These are phyloP conservation scores for Parnassius mnemosyne DNA, from an alignment of 2,888 invertebrate genomes.

Conservation along the genomic window DNA sequence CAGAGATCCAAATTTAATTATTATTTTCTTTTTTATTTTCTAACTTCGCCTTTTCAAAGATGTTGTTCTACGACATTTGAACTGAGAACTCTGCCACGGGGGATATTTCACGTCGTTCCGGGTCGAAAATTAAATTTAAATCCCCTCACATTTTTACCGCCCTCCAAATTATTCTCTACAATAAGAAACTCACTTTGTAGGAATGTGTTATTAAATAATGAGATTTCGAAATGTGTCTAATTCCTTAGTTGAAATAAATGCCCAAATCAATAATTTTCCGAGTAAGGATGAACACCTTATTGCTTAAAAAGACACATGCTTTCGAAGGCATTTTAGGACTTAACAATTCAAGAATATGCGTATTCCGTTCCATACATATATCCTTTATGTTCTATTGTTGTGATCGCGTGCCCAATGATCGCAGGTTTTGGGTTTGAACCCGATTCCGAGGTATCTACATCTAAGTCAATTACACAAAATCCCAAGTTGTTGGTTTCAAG, in stretches of 20 bases:
- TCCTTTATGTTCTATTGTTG: no score
- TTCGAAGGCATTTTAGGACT: no score
- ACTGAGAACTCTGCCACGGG: slow-evolving; percentile 61
- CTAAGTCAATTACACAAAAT: no score
- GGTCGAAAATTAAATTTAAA: slow-evolving; percentile 79
- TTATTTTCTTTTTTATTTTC: slow-evolving; percentile 45
- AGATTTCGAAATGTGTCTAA: neutral
- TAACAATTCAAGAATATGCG: no score
- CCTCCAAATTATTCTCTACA: slow-evolving; percentile 68
- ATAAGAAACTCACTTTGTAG: slow-evolving; percentile 55
- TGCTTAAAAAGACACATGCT: no score
- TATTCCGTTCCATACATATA: no score
- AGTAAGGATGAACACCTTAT: no score
- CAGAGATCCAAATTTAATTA: slow-evolving; percentile 48
- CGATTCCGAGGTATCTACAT: no score
- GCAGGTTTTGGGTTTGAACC: no score
- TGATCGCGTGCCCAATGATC: no score
- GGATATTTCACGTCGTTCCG: slow-evolving; percentile 72
- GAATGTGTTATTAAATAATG: slow-evolving; percentile 50
- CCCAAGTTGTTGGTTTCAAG: no score
- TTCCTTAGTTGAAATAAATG: neutral
- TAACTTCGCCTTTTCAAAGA: slow-evolving; percentile 49
- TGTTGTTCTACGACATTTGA: slow-evolving; percentile 56
- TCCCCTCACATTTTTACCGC: slow-evolving; percentile 74
- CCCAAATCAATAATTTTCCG: no score